phyloP scores from a whole-genome alignment of 2,888 invertebrate species.

The Tetanocera ferruginea region DNA sequence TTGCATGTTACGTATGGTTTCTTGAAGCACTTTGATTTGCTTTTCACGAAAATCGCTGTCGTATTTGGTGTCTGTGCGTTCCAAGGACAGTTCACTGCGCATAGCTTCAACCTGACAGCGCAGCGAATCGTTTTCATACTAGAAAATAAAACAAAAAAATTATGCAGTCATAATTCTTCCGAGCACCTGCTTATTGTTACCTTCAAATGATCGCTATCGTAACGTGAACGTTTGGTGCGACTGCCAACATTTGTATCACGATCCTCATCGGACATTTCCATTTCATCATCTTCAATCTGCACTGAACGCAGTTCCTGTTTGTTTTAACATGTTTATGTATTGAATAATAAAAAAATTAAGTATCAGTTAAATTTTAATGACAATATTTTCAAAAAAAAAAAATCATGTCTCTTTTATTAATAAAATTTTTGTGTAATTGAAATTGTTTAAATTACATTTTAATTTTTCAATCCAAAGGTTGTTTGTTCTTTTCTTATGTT shows the following conservation, averaged over 20 bases:
- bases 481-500: not conserved
- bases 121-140: constrained; percentile 92
- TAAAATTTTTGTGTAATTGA: not conserved
- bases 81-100: constrained; percentile 91
- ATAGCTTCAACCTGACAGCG: constrained; percentile 93
- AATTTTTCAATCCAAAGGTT: not conserved
- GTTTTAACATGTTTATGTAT: not conserved
- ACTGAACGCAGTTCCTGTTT: constrained; percentile 67
- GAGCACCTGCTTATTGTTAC: constrained; percentile 47
- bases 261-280: constrained; percentile 88
- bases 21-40: constrained; percentile 78
- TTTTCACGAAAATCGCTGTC: constrained; percentile 88
- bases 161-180: not conserved
- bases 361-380: not conserved
- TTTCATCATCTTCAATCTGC: constrained; percentile 81
- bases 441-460: not conserved
- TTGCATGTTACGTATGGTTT: constrained; percentile 70
- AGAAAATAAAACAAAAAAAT: constrained; percentile 5
- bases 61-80: constrained; percentile 83
- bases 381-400: not conserved
- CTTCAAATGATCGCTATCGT: constrained; percentile 67
- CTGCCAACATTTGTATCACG: constrained; percentile 70
- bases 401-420: not conserved
- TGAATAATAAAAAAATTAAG: not conserved
- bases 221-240: constrained; percentile 64